phyloP scores from a whole-genome alignment of 1,140 invertebrate genomes.

The Macrotrachela quadricornifera region DNA sequence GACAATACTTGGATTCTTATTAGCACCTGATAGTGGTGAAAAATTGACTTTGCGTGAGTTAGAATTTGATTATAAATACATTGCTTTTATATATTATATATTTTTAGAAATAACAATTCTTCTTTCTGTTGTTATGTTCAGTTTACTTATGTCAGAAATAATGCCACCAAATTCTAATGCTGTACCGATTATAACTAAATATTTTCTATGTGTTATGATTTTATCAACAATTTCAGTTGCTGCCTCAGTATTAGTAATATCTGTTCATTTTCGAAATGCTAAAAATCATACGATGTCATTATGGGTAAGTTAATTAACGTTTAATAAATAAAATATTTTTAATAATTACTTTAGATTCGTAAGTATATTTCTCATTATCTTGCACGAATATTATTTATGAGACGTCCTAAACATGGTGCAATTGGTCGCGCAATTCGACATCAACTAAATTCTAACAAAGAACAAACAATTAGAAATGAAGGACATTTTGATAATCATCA shows the following conservation, averaged over 20 bases:
- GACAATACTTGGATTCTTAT: constrained; percentile 87
- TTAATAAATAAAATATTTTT: too few relatives aligned
- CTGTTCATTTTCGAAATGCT: constrained; percentile 91
- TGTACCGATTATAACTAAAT: constrained; percentile 66
- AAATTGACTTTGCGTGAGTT: constrained; percentile 38
- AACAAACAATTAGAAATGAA: too few relatives aligned
- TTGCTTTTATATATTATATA: not conserved
- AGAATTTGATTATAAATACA: not conserved
- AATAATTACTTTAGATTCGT: too few relatives aligned
- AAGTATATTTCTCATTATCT: too few relatives aligned
- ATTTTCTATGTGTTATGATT: constrained; percentile 99
- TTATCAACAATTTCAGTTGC: constrained; percentile 98
- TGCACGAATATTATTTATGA: too few relatives aligned
- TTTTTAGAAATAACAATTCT: constrained; percentile 60
- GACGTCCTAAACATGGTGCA: too few relatives aligned
- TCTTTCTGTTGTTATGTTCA: constrained; percentile 27
- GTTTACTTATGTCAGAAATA: constrained; percentile 42
- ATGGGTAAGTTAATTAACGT: constrained; percentile 57
- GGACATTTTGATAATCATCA: too few relatives aligned
- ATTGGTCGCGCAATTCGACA: too few relatives aligned
- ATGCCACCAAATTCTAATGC: constrained; percentile 92
- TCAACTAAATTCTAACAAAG: too few relatives aligned
- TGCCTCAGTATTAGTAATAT: constrained; percentile 91
- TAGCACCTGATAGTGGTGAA: constrained; percentile 96
- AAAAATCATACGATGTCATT: constrained; percentile 80